Conservation (phyloP, 2,888 invertebrate genomes). For the Acholoe squamosa region DNA sequence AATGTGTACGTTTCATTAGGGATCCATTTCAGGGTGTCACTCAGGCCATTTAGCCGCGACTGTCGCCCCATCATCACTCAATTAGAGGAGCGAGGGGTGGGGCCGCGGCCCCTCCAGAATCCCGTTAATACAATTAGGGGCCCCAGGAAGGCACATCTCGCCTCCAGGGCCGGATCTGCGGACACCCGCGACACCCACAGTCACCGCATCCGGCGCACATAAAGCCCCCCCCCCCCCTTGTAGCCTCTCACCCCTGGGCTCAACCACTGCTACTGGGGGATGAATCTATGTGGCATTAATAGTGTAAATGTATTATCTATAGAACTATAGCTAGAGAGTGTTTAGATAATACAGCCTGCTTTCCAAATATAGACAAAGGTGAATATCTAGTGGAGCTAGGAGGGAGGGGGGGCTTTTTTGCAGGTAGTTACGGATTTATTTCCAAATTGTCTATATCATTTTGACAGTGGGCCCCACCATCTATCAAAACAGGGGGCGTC, state of each 20-base stretch:
- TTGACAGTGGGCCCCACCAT: too few species aligned
- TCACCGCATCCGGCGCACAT: background rate
- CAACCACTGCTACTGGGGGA: background rate
- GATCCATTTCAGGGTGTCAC: conserved; percentile 37
- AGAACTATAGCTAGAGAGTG: too few species aligned
- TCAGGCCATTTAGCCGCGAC: conserved; percentile 30
- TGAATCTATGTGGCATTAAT: too few species aligned
- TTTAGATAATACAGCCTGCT: too few species aligned
- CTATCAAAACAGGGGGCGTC: too few species aligned
- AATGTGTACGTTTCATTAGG: conserved; percentile 50
- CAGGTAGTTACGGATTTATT: too few species aligned
- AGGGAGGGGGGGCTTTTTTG: too few species aligned
- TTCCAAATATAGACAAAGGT: too few species aligned
- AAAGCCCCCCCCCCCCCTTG: background rate
- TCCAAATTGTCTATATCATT: too few species aligned
- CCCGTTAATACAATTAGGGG: conserved; percentile 49
- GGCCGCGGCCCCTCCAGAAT: background rate
- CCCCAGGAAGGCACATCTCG: background rate
- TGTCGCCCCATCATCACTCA: conserved; percentile 49
- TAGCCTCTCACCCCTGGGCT: too few species aligned
- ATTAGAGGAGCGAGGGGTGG: background rate
- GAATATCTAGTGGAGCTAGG: too few species aligned
- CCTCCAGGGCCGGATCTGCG: conserved; percentile 42
- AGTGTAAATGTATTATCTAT: too few species aligned
- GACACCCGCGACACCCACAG: conserved; percentile 1